phyloP scores from a whole-genome alignment of 1,140 invertebrate genomes.

The Eupristina koningsbergeri region DNA sequence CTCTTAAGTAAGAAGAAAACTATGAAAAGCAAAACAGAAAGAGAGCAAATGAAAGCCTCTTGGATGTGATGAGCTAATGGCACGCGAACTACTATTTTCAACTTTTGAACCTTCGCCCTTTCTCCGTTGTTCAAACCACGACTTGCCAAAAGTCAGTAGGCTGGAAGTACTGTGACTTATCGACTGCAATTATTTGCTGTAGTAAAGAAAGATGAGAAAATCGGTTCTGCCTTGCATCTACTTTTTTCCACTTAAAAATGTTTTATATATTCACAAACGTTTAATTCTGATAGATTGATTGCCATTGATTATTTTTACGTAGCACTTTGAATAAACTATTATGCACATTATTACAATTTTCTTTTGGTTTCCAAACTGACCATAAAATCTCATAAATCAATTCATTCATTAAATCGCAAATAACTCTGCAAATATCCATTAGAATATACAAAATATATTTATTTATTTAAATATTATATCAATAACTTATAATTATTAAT shows the following conservation, averaged over 20 bases:
- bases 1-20: conserved; percentile 3
- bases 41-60: neutral
- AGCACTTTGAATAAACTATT: neutral
- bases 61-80: conserved; percentile 36
- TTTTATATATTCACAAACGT: neutral
- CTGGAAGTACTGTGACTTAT: conserved; percentile 39
- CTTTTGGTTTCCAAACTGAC: conserved; percentile 22
- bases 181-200: conserved; percentile 47
- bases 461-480: too few species aligned
- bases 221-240: conserved; percentile 14
- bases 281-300: conserved; percentile 38
- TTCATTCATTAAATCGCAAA: too few species aligned
- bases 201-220: conserved; percentile 28
- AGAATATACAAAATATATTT: too few species aligned
- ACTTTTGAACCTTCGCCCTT: conserved; percentile 28
- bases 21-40: neutral
- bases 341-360: conserved; percentile 4
- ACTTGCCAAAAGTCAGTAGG: conserved; percentile 9
- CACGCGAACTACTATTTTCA: conserved; percentile 46
- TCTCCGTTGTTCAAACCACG: neutral
- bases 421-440: too few species aligned
- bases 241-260: neutral
- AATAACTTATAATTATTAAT: too few species aligned
- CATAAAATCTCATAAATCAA: neutral
- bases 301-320: conserved; percentile 34